These are phyloP conservation scores for Fulica atra DNA, from an alignment of 2,113 vertebrate species.

Conservation along the genomic window DNA sequence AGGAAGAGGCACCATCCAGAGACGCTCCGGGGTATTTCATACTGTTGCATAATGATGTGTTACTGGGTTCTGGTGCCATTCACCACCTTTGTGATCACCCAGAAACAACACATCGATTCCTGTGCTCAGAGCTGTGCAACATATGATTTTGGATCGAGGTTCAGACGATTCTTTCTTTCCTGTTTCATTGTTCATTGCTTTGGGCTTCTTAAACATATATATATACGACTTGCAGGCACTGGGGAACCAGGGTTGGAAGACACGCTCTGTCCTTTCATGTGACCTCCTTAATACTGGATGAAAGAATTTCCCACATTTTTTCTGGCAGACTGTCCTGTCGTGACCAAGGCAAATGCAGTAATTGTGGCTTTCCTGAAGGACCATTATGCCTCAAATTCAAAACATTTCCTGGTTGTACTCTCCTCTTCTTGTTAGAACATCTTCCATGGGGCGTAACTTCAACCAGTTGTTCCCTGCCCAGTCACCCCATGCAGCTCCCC, in stretches of 20 bases:
- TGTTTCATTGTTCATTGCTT: neutral
- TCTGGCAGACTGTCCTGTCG: neutral
- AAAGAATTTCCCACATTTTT: neutral
- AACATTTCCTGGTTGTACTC: neutral
- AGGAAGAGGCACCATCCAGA: neutral
- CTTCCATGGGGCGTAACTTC: neutral
- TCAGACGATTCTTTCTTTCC: neutral
- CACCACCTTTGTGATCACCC: neutral
- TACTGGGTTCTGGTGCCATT: neutral
- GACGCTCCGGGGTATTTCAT: neutral
- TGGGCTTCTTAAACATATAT: neutral
- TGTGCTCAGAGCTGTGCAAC: neutral
- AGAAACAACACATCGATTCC: rapidly evolving
- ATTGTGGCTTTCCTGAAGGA: slow-evolving; percentile 7
- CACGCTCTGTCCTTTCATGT: neutral
- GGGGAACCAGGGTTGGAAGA: neutral
- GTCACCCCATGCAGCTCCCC: neutral
- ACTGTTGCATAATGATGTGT: neutral
- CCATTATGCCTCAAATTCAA: neutral
- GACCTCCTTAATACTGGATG: neutral
- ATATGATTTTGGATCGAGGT: neutral
- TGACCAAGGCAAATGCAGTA: neutral
- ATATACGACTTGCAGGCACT: neutral
- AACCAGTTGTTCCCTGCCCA: neutral
- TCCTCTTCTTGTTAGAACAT: neutral